Percentiles rank a stretch among this genome's conserved stretches.
phyloP scores from a whole-genome alignment of 2,113 vertebrate genomes.

The Oreamnos americanus region DNA sequence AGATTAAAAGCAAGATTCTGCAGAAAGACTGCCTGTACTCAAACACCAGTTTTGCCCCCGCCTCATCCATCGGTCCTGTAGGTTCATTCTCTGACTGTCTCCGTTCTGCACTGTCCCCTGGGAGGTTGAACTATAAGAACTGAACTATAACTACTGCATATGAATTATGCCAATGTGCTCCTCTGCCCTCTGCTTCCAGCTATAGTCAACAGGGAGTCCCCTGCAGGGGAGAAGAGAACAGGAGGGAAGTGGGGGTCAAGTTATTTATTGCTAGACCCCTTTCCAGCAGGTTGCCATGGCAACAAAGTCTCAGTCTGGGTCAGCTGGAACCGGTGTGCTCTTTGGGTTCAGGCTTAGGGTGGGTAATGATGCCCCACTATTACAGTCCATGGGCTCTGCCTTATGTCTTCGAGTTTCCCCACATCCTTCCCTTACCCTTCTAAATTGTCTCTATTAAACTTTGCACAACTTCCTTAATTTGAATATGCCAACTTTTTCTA shows the following conservation, averaged over 20 bases:
- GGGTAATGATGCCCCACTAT: background rate
- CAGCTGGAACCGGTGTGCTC: too few species aligned
- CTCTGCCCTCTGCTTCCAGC: background rate
- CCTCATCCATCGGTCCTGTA: background rate
- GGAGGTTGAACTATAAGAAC: rapidly evolving
- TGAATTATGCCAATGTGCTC: too few species aligned
- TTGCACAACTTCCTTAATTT: background rate
- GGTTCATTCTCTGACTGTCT: background rate
- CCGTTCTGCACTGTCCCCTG: background rate
- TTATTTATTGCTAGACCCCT: background rate
- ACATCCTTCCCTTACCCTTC: background rate
- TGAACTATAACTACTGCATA: background rate
- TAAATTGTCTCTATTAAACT: background rate
- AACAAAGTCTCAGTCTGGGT: background rate
- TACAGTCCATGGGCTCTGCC: background rate
- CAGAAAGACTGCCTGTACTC: background rate
- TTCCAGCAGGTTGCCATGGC: background rate
- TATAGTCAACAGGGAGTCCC: background rate
- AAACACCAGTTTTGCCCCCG: background rate
- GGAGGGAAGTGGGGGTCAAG: background rate
- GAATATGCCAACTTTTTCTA: background rate
- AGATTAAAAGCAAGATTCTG: background rate
- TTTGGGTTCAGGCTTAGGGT: background rate
- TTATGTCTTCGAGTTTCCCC: background rate
- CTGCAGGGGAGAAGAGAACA: background rate